Evolutionary conservation across 2,113 vertebrate genomes (phyloP).

Genomic region (Gallinago media): DNA sequence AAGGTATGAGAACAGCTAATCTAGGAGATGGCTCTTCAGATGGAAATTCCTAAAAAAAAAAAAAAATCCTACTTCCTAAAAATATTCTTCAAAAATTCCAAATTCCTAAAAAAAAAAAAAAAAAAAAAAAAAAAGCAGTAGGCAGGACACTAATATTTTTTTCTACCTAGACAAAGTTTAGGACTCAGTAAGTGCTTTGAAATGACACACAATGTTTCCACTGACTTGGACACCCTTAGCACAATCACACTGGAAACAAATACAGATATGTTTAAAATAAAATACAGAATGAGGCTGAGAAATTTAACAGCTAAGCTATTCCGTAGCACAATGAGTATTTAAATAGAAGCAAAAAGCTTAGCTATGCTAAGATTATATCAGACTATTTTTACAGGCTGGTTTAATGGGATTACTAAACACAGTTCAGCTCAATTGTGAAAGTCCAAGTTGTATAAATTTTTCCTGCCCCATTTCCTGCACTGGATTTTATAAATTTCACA

Average conservation of each 20-base stretch:
- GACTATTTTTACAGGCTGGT: neutral
- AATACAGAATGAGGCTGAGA: neutral
- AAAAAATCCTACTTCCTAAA: neutral
- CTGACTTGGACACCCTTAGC: neutral
- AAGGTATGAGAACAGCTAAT: neutral
- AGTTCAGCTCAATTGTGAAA: neutral
- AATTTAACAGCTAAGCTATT: neutral
- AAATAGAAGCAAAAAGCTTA: neutral
- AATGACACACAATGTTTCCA: neutral
- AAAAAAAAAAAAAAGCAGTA: neutral
- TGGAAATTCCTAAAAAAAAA: neutral
- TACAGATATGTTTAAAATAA: neutral
- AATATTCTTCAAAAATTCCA: neutral
- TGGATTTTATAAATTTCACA: neutral
- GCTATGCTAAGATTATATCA: neutral
- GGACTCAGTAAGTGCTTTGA: neutral
- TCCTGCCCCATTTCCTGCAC: neutral
- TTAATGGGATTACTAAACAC: neutral
- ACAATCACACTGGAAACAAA: neutral
- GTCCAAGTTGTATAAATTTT: neutral
- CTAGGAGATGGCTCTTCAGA: neutral
- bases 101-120: fast-evolving
- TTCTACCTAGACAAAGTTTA: neutral
- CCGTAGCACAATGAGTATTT: neutral
- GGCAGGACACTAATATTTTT: neutral